Base-by-base conservation (phyloP, 2,797 vertebrate species). In the Myotis myotis region DNA sequence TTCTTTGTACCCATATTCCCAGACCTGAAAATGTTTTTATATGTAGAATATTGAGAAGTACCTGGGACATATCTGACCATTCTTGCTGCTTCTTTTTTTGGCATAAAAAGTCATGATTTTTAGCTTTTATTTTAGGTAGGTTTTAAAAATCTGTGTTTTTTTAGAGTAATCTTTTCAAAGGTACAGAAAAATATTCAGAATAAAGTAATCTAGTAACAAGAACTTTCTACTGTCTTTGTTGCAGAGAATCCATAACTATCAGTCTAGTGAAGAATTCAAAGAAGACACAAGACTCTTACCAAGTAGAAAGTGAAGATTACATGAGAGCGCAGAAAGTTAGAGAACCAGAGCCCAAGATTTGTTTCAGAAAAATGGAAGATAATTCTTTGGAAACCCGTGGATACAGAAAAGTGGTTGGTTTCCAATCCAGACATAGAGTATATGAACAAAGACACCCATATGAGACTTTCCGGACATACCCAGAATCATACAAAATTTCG, bases 281-380 rank as follows among this genome's bases (percentile, higher is more conserved):
- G 93, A 99, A 99, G 96, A 97, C 95, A 44, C 98, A 98, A 75
- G 91, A 93, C 96, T 98, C 98, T 33, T 99, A 98, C 96, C 98
- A 99, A 96, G 98, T 99, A 86, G 98, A 99, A 91, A 97, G 98
- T 91, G 98, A 97, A 3, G 98, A 99, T 96, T 99, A 99, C 79
- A 98, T 98, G 92, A 97, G 98, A 96, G 98, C 98, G 23, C 98
- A 99, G 95, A 98, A 98, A 96, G 98, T 98, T 55, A 97, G 98
- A 74, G 98, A 98, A 38, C 96, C 98, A 89, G 96, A 97, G n/a
- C 98, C 98, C n/a, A 98, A 98, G 96, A 97, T 94, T 75, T 91
- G 89, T 84, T 97, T 97, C 49, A 97, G 97, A 91, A 98, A 96
- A 86, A 44, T 62, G 93, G 97, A 97, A 49, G 97, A 98, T 90